phyloP scores from a whole-genome alignment of 2,888 invertebrate species.

The Mesorhabditis belari region DNA sequence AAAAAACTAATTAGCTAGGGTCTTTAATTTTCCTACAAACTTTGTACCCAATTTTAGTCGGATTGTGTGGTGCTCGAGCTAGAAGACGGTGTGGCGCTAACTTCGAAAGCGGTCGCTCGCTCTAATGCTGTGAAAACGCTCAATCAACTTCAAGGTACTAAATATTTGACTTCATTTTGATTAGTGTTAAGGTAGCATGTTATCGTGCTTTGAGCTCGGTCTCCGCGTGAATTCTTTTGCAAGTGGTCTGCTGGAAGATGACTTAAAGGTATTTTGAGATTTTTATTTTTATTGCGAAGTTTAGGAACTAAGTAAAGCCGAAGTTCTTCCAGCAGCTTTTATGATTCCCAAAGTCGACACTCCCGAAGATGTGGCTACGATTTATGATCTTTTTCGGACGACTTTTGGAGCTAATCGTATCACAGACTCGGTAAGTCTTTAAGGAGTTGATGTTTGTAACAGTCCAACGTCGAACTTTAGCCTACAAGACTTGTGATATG shows the following conservation, averaged over 20 bases:
- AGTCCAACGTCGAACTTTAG: slow-evolving; percentile 8
- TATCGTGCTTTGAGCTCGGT: slow-evolving; percentile 42
- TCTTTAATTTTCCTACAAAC: neutral
- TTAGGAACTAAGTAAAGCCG: slow-evolving; percentile 58
- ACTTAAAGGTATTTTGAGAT: slow-evolving; percentile 58
- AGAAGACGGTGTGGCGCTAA: slow-evolving; percentile 68
- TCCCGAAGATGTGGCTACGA: slow-evolving; percentile 36
- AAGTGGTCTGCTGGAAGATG: slow-evolving; percentile 62
- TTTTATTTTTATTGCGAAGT: slow-evolving; percentile 62
- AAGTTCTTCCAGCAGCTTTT: slow-evolving; percentile 53
- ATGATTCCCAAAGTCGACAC: slow-evolving; percentile 50
- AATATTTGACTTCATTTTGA: neutral
- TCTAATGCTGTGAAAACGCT: slow-evolving; percentile 42
- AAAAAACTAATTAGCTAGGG: neutral
- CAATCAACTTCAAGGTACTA: slow-evolving; percentile 49
- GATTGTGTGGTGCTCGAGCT: slow-evolving; percentile 67
- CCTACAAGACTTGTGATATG: slow-evolving; percentile 62
- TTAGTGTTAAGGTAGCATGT: neutral
- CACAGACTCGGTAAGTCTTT: slow-evolving; percentile 58
- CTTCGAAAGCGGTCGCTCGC: slow-evolving; percentile 59
- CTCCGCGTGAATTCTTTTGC: slow-evolving; percentile 65
- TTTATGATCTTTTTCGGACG: slow-evolving; percentile 36
- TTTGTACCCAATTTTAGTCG: slow-evolving; percentile 46
- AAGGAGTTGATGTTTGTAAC: slow-evolving; percentile 60
- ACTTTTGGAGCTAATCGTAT: slow-evolving; percentile 32